Percentiles rank a stretch among this genome's conserved stretches.
Evolutionary conservation across 2,888 invertebrate genomes (phyloP).

Genomic region (Nesidiocoris tenuis): DNA sequence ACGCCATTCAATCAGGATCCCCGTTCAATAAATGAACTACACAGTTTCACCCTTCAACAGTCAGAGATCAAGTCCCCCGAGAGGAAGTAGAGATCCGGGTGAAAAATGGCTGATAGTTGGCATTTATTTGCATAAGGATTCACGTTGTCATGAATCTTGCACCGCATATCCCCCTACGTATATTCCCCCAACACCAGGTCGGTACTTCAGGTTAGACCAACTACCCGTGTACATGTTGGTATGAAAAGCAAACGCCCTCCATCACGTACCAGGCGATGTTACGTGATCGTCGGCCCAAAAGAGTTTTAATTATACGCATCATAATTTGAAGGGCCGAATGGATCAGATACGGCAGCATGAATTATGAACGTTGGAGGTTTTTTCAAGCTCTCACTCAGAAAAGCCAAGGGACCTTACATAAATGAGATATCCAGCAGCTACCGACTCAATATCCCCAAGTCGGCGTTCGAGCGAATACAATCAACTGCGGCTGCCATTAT

Average conservation of each 20-base stretch:
- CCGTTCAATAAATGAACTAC: not conserved
- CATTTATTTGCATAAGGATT: not conserved
- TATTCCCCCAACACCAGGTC: not conserved
- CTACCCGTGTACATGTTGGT: not conserved
- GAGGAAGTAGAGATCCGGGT: not conserved
- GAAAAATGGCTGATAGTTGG: not conserved
- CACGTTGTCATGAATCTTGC: not conserved
- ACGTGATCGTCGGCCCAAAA: slow-evolving; percentile 22
- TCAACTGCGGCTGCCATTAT: not conserved
- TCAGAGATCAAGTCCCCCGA: not conserved
- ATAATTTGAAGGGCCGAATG: not conserved
- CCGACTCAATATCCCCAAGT: not conserved
- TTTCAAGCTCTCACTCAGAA: slow-evolving; percentile 5
- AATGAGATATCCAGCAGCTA: slow-evolving; percentile 12
- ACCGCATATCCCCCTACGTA: not conserved
- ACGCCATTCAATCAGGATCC: not conserved
- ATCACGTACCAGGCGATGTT: slow-evolving; percentile 10
- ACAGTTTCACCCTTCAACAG: not conserved
- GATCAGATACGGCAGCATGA: slow-evolving; percentile 33
- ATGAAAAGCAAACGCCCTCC: not conserved
- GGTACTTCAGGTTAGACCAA: too few relatives aligned
- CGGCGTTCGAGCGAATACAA: not conserved
- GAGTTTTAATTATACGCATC: slow-evolving; percentile 32
- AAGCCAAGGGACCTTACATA: not conserved
- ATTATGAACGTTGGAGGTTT: not conserved